phyloP scores from a whole-genome alignment of 2,888 invertebrate genomes.

The Pseudococcus jackbeardsleyi region DNA sequence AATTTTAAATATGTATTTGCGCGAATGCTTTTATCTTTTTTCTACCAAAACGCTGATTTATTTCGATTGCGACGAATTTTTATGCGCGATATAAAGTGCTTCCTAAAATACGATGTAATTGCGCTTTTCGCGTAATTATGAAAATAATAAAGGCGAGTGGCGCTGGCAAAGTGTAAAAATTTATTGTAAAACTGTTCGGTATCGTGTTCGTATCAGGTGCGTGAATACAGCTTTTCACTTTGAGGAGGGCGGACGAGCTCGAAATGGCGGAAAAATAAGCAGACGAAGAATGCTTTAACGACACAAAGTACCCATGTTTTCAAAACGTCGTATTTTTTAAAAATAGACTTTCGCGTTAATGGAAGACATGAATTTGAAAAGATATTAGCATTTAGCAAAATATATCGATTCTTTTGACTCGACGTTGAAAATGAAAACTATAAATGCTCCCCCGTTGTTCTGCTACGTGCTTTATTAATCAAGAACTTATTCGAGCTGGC shows the following conservation, averaged over 20 bases:
- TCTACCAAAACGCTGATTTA: not conserved
- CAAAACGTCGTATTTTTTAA: constrained; percentile 37
- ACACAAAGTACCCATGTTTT: constrained; percentile 28
- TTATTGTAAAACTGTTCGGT: not conserved
- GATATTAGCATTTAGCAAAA: constrained; percentile 15
- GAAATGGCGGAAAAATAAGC: not conserved
- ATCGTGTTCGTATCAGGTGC: not conserved
- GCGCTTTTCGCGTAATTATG: constrained; percentile 29
- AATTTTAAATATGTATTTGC: constrained; percentile 45
- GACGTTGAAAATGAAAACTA: not conserved
- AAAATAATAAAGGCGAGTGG: not conserved
- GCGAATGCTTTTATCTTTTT: constrained; percentile 46
- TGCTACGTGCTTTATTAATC: not conserved
- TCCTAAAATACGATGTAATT: constrained; percentile 44
- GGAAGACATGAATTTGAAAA: constrained; percentile 25
- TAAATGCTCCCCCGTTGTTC: not conserved
- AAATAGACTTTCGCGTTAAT: constrained; percentile 27
- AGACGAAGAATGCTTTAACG: not conserved
- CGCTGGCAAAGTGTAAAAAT: not conserved
- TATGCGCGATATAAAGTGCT: constrained; percentile 20
- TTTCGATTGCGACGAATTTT: constrained; percentile 24
- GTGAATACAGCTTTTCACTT: constrained; percentile 20
- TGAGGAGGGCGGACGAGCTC: not conserved
- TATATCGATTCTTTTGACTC: constrained; percentile 20
- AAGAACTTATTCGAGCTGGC: not conserved